Evolutionary conservation across 2,797 vertebrate species (phyloP).

Genomic region (Cyprinella venusta): DNA sequence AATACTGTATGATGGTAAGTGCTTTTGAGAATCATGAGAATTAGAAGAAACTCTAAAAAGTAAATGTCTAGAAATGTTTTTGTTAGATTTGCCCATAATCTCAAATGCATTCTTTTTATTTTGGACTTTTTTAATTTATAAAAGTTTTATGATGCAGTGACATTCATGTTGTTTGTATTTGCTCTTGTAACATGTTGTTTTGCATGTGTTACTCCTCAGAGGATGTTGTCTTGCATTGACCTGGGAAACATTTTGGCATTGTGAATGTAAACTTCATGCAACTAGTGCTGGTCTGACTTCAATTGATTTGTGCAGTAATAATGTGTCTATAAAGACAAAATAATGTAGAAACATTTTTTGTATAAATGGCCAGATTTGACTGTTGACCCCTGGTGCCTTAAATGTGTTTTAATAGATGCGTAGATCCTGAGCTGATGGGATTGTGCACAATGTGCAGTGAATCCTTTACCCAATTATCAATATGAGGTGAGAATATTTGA

Average conservation of each 20-base stretch:
- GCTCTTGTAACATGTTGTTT: background rate
- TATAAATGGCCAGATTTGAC: constrained; percentile 34
- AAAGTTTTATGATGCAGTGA: background rate
- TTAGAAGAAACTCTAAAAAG: background rate
- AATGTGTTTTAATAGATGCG: constrained; percentile 32
- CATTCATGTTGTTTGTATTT: background rate
- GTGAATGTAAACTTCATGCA: constrained; percentile 43
- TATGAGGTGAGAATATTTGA: background rate
- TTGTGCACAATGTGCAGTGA: background rate
- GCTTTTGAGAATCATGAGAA: background rate
- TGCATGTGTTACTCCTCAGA: background rate
- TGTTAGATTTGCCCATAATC: background rate
- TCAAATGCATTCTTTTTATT: background rate
- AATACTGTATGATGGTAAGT: background rate
- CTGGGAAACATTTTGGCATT: constrained; percentile 26
- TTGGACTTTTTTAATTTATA: background rate
- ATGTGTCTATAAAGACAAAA: constrained; percentile 30
- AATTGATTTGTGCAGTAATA: background rate
- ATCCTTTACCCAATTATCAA: background rate
- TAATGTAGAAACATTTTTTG: constrained; percentile 17
- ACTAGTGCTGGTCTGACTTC: background rate
- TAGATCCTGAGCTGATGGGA: background rate
- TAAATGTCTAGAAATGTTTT: background rate
- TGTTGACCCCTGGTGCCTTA: constrained; percentile 61
- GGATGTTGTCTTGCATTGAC: background rate